Base-by-base conservation (phyloP, 2,888 invertebrate species). In the Melanostoma scalare region DNA sequence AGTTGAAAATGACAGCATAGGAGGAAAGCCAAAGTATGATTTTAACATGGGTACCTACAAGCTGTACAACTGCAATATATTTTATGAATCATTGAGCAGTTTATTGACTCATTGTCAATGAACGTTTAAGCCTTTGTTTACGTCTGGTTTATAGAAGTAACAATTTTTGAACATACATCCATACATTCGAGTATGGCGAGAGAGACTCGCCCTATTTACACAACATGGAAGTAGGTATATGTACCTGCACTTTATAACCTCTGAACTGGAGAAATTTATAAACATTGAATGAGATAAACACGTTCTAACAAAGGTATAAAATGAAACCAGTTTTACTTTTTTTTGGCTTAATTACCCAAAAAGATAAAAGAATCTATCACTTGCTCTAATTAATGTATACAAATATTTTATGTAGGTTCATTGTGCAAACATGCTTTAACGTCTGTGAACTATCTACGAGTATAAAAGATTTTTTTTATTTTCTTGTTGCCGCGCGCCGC, bases 91-190 rank as follows among this genome's bases (percentile, higher is more conserved):
- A 76, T 69, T 44, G 10, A 20, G 20, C 38, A 52, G 20, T 76
- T 56, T 76, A 69, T 76, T 69, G 69, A 69, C 56, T 76, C 40
- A 68, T 50, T 55, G 20, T 38, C 56, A 36, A n/a, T 33, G 33
- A 10, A 30, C 33, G 38, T 55, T 55, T 69, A 76, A 69, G 69
- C 76, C 76, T 76, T 76, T 76, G 76, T 76, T 63, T 69, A 65
- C 46, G 40, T 63, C 30, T 63, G 38, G 50, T 10, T 46, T 73
- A 65, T 40, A 35, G 56, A 65, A 65, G 56, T 10, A 42, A 65
- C 58, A 74, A 74, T 65, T 74, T 56, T 48, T 58, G 56, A 58
- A 20, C 20, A 1, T 20, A 20, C 20, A 20, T 1, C 20, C 20
- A 20, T 20, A 20, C 20, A 46, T 61, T 48, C 6, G 33, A 52